A percentile compares a stretch with the other conserved stretches of the same genome.
Conservation (phyloP, 2,888 invertebrate species). For the Marronus borbonicus region DNA sequence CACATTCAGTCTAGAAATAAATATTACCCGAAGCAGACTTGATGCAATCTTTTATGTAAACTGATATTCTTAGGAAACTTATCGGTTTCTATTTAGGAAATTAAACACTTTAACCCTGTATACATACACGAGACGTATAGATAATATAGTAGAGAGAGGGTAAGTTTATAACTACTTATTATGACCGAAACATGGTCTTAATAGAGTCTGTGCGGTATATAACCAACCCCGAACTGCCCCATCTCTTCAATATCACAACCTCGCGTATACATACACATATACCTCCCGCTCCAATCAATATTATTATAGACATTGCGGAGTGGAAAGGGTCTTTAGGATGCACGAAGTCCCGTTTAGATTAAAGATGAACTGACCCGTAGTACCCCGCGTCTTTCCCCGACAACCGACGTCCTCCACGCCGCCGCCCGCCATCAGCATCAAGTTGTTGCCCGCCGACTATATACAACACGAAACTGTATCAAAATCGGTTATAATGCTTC, state of each 20-base stretch:
- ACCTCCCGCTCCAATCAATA: slow-evolving; percentile 51
- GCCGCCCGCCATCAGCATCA: not conserved
- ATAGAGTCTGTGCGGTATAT: slow-evolving; percentile 48
- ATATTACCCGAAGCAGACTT: too few relatives aligned
- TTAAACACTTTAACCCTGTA: too few relatives aligned
- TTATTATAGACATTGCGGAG: slow-evolving; percentile 49
- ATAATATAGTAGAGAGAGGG: slow-evolving; percentile 44
- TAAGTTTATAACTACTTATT: slow-evolving; percentile 56
- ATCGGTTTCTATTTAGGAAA: too few relatives aligned
- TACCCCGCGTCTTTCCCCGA: not conserved
- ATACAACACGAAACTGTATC: slow-evolving; percentile 40
- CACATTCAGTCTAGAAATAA: too few relatives aligned
- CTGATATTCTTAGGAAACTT: too few relatives aligned
- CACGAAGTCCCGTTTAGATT: slow-evolving; percentile 53
- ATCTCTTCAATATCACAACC: slow-evolving; percentile 33
- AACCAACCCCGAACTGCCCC: not conserved
- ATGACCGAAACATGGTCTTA: slow-evolving; percentile 52
- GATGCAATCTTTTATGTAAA: too few relatives aligned
- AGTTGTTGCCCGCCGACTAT: not conserved
- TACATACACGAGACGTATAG: too few relatives aligned
- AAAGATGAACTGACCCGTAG: slow-evolving; percentile 52
- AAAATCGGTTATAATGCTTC: slow-evolving; percentile 48
- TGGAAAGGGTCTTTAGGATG: slow-evolving; percentile 49
- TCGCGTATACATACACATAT: not conserved
- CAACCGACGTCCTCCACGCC: too few relatives aligned